Base-by-base conservation (phyloP, 2,797 vertebrate species). In the Malurus leucopterus region DNA sequence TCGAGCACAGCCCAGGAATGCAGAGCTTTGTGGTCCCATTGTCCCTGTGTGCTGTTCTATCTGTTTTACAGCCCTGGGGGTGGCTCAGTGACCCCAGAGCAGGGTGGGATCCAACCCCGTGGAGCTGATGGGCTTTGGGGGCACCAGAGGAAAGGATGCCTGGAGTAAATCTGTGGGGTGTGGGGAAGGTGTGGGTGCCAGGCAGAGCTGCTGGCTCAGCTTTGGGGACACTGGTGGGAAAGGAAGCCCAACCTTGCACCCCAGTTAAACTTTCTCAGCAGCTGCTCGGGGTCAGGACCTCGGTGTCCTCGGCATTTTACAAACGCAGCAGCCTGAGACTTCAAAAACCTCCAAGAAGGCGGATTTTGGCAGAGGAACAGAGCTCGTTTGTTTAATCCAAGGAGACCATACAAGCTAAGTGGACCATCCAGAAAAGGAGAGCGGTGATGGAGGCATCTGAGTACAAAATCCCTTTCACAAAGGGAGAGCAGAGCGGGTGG, bases 321-420 rank as follows among this genome's bases (percentile, higher is more conserved):
- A 67, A 89, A 87, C 1, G 78, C 81, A 77, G 84, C 54, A 43
- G 84, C 40, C 2, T 36, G 74, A 88, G 75, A 29, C 89, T 90
- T 62, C 65, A 74, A 29, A 86, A 88, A 18, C 18, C 58, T 22
- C 54, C 11, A 34, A 69, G 93, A 15, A 23, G 67, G 36, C 23
- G 11, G 15, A 15, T 68, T 78, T 83, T 91, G 91, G 93, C 83
- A 84, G 83, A 47, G 80, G 58, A 86, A 81, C 73, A 86, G 85
- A 92, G 63, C 80, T 63, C 2, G 1, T 71, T 84, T 93, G 65
- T 92, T 93, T 61, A 3, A 67, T 68, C 65, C 41, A 65, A 51
- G 90, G 12, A 61, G 86, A 64, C 80, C 54, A 4, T 71, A 1
- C 46, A 43, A 46, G 70, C 77, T 64, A 61, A 90, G 41, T 4